Evolutionary conservation across 2,888 invertebrate genomes (phyloP).

Genomic region (Neoaliturus tenellus): DNA sequence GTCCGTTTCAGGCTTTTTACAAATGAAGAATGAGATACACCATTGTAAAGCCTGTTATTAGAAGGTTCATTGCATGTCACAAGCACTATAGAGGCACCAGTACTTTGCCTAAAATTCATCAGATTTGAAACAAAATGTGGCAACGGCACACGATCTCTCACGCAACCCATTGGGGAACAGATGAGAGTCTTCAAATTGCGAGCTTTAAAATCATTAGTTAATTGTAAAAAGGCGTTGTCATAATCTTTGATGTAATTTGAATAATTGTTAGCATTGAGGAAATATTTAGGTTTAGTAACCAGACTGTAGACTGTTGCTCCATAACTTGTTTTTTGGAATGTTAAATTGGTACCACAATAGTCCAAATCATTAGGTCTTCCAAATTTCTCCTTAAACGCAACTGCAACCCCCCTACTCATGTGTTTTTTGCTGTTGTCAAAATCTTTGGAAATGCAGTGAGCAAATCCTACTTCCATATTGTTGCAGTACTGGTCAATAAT

Average conservation of each 20-base stretch:
- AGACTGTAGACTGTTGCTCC: conserved; percentile 1
- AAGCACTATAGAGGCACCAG: background rate
- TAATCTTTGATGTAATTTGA: background rate
- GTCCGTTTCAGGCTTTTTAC: no score
- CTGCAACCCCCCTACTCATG: background rate
- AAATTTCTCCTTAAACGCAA: background rate
- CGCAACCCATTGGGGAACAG: background rate
- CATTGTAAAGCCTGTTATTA: no score
- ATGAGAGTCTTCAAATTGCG: background rate
- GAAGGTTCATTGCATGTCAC: background rate
- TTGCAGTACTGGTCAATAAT: background rate
- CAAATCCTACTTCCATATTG: background rate
- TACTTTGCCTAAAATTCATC: background rate
- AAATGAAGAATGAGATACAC: no score
- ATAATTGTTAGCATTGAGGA: background rate
- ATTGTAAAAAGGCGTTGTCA: background rate
- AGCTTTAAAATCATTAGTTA: background rate
- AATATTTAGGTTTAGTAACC: conserved; percentile 13
- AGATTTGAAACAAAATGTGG: background rate
- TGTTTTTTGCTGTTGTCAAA: background rate
- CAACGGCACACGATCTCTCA: no score
- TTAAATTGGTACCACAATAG: background rate
- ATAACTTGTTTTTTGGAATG: background rate
- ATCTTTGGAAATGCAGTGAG: background rate
- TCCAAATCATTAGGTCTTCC: background rate